Conservation (phyloP, 1,140 invertebrate genomes). For the Samia ricini region DNA sequence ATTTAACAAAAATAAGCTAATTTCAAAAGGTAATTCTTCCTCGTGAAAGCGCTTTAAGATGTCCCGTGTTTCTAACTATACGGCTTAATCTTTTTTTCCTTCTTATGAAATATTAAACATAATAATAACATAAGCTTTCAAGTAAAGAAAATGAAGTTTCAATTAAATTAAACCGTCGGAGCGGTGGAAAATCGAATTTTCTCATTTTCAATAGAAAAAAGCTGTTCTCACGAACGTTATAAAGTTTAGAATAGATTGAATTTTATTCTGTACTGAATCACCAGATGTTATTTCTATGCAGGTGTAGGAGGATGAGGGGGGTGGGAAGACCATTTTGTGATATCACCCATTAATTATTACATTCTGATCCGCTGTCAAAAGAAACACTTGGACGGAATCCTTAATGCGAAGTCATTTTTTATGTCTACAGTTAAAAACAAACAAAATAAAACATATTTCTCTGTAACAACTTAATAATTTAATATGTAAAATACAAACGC, state of each 20-base stretch:
- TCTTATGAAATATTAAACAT: slow-evolving; percentile 12
- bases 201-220: background rate
- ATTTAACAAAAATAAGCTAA: too few species aligned
- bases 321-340: slow-evolving; percentile 14
- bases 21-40: too few species aligned
- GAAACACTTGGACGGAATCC: background rate
- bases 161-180: slow-evolving; percentile 20
- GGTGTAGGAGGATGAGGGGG: too few species aligned
- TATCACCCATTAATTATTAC: slow-evolving; percentile 17
- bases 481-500: too few species aligned
- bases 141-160: slow-evolving; percentile 24
- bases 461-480: too few species aligned
- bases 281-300: too few species aligned
- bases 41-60: too few species aligned
- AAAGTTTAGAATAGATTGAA: slow-evolving; percentile 4
- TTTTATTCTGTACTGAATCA: too few species aligned
- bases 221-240: background rate
- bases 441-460: too few species aligned
- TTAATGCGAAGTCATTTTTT: too few species aligned
- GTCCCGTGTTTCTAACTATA: too few species aligned
- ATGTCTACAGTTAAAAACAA: too few species aligned
- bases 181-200: background rate
- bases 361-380: slow-evolving; percentile 19
- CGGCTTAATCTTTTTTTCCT: background rate
- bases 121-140: slow-evolving; percentile 16